Percentiles rank a stretch among this genome's conserved stretches.
Conservation (phyloP, 2,113 vertebrate genomes). For the Mustela nigripes region DNA sequence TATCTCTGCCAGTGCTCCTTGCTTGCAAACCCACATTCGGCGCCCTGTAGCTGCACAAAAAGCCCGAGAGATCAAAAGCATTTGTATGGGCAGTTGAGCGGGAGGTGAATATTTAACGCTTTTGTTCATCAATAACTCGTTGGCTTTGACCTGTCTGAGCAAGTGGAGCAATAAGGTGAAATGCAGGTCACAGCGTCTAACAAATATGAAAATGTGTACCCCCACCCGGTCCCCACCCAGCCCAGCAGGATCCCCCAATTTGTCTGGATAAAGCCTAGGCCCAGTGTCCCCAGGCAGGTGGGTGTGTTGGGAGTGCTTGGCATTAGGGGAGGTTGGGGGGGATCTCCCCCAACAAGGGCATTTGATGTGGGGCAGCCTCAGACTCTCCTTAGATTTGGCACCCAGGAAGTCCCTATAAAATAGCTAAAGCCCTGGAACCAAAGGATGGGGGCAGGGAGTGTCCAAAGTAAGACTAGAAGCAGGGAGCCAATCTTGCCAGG, state of each 20-base stretch:
- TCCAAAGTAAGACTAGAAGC: background rate
- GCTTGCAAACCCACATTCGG: slow-evolving; percentile 81
- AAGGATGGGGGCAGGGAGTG: background rate
- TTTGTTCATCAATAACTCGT: slow-evolving; percentile 97
- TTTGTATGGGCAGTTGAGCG: slow-evolving; percentile 89
- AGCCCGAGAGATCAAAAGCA: slow-evolving; percentile 90
- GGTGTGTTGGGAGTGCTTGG: background rate
- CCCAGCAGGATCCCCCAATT: slow-evolving; percentile 51
- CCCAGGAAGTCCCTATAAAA: slow-evolving; percentile 18
- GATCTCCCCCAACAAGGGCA: background rate
- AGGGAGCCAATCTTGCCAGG: background rate
- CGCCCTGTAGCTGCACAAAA: slow-evolving; percentile 88
- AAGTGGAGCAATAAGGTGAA: slow-evolving; percentile 96
- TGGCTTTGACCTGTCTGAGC: slow-evolving; percentile 99
- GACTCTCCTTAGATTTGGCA: slow-evolving; percentile 51
- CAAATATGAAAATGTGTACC: slow-evolving; percentile 92
- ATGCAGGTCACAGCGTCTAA: slow-evolving; percentile 98
- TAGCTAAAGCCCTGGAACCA: slow-evolving; percentile 6
- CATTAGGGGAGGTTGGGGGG: background rate
- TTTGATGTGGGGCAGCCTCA: background rate
- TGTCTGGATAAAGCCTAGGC: slow-evolving; percentile 68
- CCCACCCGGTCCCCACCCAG: background rate
- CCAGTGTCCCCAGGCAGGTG: slow-evolving; percentile 19
- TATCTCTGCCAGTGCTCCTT: slow-evolving; percentile 20
- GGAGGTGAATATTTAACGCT: slow-evolving; percentile 96